Conservation (phyloP, 1,140 invertebrate species). For the Augochlora pura region DNA sequence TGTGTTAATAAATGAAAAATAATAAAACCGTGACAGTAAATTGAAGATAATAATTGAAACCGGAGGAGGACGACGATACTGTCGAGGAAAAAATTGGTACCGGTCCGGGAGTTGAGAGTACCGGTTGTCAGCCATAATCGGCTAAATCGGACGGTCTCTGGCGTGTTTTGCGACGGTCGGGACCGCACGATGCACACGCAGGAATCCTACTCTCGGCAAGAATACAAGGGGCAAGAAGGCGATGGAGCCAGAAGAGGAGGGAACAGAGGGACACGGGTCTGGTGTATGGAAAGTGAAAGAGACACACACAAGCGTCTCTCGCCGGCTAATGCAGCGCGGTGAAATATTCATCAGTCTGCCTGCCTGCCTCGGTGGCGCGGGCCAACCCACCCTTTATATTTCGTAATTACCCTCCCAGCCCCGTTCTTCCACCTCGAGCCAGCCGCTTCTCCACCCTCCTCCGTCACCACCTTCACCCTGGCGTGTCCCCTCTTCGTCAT, state of each 20-base stretch:
- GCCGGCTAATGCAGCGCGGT: slow-evolving; percentile 77
- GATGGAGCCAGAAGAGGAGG: slow-evolving; percentile 6
- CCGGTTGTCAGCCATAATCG: no score
- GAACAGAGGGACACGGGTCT: slow-evolving; percentile 16
- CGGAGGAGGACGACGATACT: no score
- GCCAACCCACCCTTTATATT: slow-evolving; percentile 78
- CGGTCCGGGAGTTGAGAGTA: no score
- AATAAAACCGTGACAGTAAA: no score
- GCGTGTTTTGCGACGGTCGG: neutral
- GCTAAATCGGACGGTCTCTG: no score
- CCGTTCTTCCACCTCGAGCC: slow-evolving; percentile 67
- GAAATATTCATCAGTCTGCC: slow-evolving; percentile 79
- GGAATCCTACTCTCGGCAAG: slow-evolving; percentile 48
- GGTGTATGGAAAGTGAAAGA: slow-evolving; percentile 72
- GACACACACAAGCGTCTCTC: slow-evolving; percentile 73
- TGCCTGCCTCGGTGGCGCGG: slow-evolving; percentile 72
- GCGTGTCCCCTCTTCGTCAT: slow-evolving; percentile 33
- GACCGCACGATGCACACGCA: slow-evolving; percentile 23
- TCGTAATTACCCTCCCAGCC: slow-evolving; percentile 77
- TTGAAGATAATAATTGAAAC: no score
- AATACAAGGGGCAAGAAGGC: slow-evolving; percentile 35
- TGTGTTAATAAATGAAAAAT: no score
- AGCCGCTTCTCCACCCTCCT: slow-evolving; percentile 53
- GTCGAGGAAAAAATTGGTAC: no score
- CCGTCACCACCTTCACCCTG: slow-evolving; percentile 40